A percentile compares a stretch with the other conserved stretches of the same genome.
Evolutionary conservation across 2,113 vertebrate species (phyloP).

Genomic region (Tenebrosternarchus preto): DNA sequence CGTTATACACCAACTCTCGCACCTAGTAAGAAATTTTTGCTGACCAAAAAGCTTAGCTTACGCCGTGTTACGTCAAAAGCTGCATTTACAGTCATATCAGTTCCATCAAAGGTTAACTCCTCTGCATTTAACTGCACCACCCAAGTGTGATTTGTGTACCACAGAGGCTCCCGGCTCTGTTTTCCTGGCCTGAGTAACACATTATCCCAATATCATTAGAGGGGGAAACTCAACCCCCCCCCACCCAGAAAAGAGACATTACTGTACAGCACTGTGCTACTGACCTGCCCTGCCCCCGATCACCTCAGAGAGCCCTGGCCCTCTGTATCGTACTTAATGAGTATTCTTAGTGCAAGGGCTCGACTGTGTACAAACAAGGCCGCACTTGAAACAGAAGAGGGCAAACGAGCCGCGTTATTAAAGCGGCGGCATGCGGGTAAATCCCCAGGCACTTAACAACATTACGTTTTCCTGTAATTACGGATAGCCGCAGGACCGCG

Average conservation of each 20-base stretch:
- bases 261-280: constrained; percentile 11
- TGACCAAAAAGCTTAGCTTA: constrained; percentile 24
- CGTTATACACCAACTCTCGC: too few species aligned
- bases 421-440: constrained; percentile 2
- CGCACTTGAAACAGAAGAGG: constrained; percentile 20
- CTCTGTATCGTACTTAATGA: constrained; percentile 32
- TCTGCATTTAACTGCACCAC: background rate
- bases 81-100: constrained; percentile 7
- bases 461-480: constrained; percentile 47
- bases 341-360: constrained; percentile 24
- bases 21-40: background rate
- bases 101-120: background rate
- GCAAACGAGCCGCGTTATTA: constrained; percentile 35
- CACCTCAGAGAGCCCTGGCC: background rate
- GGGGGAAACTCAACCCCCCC: background rate
- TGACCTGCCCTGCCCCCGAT: constrained; percentile 21
- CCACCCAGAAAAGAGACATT: constrained; percentile 25
- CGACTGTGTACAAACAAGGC: constrained; percentile 46
- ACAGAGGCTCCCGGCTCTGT: background rate
- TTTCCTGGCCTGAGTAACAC: background rate
- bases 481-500: constrained; percentile 17
- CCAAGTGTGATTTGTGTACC: constrained; percentile 15
- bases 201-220: constrained; percentile 30
- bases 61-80: background rate
- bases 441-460: constrained; percentile 24